phyloP scores from a whole-genome alignment of 1,140 invertebrate species.

The Gonatopus flavifemur region DNA sequence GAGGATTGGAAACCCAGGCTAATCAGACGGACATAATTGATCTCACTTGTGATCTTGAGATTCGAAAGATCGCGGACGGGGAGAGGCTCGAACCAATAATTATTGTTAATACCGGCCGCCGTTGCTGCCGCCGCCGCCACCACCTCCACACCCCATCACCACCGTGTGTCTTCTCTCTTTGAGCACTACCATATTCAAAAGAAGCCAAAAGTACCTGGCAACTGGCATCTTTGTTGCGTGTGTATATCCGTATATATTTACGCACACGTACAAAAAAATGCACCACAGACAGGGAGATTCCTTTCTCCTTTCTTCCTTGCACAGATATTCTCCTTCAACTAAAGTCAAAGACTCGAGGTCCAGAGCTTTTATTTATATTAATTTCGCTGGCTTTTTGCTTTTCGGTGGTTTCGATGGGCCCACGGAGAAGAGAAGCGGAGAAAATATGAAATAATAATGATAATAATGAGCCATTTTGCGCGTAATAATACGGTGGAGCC shows the following conservation, averaged over 20 bases:
- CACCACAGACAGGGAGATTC: no score
- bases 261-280: no score
- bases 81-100: conserved; percentile 58
- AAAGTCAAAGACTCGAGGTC: no score
- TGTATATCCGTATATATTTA: no score
- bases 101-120: conserved; percentile 55
- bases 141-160: no score
- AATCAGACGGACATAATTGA: conserved; percentile 59
- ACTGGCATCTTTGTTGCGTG: no score
- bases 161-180: no score
- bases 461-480: conserved; percentile 56
- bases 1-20: conserved; percentile 43
- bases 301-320: conserved; percentile 10
- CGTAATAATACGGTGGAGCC: conserved; percentile 53
- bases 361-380: conserved; percentile 54
- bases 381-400: conserved; percentile 51
- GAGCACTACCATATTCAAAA: no score
- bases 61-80: conserved; percentile 55
- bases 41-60: conserved; percentile 59
- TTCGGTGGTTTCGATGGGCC: conserved; percentile 36
- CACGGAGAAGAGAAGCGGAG: conserved; percentile 36
- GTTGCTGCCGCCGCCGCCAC: conserved; percentile 8
- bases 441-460: conserved; percentile 56
- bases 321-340: not conserved
- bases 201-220: no score